These are phyloP conservation scores for Microcaecilia unicolor DNA, from an alignment of 2,797 vertebrate species.

Conservation along the genomic window DNA sequence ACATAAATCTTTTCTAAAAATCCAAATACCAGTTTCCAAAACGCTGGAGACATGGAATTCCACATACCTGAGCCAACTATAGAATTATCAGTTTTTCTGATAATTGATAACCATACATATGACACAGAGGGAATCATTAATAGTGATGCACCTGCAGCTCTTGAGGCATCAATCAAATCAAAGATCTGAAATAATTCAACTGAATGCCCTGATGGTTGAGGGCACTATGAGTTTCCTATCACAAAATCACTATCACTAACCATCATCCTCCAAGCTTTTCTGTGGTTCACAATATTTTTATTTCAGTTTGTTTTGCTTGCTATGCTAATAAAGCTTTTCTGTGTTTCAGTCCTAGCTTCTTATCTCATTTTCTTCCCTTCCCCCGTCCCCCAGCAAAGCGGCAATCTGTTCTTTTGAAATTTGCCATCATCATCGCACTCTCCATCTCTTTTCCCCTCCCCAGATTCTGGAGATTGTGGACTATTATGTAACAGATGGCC, in stretches of 20 bases:
- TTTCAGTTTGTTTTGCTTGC: constrained; percentile 36
- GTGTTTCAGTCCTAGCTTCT: constrained; percentile 42
- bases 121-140: no score
- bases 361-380: constrained; percentile 15
- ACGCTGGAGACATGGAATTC: no score
- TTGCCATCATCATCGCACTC: constrained; percentile 54
- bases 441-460: constrained; percentile 40
- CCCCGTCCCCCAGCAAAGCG: constrained; percentile 27
- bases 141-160: no score
- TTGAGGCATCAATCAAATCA: no score
- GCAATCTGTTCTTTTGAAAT: constrained; percentile 62
- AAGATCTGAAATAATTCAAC: no score
- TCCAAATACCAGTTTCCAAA: no score
- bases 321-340: constrained; percentile 44
- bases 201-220: constrained; percentile 4
- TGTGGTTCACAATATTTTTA: constrained; percentile 34
- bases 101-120: no score
- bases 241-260: constrained; percentile 15
- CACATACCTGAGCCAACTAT: no score
- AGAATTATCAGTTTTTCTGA: no score
- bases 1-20: no score
- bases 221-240: constrained; percentile 12
- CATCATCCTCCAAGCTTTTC: no score
- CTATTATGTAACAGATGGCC: constrained; percentile 88
- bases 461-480: constrained; percentile 88